Conservation (phyloP, 23 tunicate species). For the Clavelina lepadiformis region DNA sequence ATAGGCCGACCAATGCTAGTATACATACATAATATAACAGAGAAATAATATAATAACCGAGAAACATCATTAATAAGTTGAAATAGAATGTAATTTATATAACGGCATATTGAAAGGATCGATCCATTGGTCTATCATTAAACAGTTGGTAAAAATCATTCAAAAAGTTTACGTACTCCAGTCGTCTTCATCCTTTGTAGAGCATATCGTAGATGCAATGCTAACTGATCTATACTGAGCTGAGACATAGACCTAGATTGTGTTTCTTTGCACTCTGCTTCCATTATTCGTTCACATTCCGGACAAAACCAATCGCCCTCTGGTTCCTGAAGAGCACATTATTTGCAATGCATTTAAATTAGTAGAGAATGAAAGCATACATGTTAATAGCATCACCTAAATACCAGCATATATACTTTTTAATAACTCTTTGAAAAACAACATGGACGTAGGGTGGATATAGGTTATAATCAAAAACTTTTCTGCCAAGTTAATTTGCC, state of each 20-base stretch:
- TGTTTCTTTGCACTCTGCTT: constrained; percentile 90
- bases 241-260: constrained; percentile 71
- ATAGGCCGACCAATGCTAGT: too few species aligned
- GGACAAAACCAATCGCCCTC: constrained; percentile 98
- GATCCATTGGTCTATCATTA: too few species aligned
- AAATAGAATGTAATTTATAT: too few species aligned
- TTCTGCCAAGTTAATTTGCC: too few species aligned
- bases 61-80: too few species aligned
- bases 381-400: background rate
- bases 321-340: constrained; percentile 37
- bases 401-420: too few species aligned
- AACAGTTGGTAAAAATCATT: background rate
- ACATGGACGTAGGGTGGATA: too few species aligned
- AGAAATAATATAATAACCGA: too few species aligned
- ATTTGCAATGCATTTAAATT: background rate
- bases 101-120: too few species aligned
- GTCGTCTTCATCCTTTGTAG: constrained; percentile 70
- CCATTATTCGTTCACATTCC: constrained; percentile 77
- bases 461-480: too few species aligned
- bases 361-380: background rate
- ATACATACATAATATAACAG: too few species aligned
- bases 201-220: constrained; percentile 63
- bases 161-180: constrained; percentile 31
- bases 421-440: too few species aligned
- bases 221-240: constrained; percentile 57